phyloP scores from a whole-genome alignment of 1,140 invertebrate genomes.

The Ericerus pela region DNA sequence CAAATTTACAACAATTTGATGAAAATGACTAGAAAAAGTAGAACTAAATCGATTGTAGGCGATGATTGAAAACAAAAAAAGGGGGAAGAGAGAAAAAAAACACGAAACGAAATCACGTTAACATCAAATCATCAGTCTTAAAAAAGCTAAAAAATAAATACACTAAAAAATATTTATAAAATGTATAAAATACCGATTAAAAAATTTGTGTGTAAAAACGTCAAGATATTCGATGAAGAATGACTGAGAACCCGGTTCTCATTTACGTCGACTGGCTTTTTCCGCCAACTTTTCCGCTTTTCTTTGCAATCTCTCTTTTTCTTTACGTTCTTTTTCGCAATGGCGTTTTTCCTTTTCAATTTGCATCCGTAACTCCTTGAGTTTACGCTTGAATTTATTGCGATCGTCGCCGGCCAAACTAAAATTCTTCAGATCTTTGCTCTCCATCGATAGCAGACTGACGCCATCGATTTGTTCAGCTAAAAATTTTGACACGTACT shows the following conservation, averaged over 20 bases:
- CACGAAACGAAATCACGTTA: background rate
- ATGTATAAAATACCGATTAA: background rate
- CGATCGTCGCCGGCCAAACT: constrained; percentile 68
- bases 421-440: constrained; percentile 71
- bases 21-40: constrained; percentile 12
- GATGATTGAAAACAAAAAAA: background rate
- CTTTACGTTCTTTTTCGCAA: constrained; percentile 56
- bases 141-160: background rate
- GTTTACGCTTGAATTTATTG: constrained; percentile 64
- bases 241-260: background rate
- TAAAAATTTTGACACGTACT: constrained; percentile 66
- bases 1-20: constrained; percentile 11
- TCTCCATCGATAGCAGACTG: constrained; percentile 64
- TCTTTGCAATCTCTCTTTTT: constrained; percentile 53
- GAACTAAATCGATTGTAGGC: constrained; percentile 7
- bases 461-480: constrained; percentile 70
- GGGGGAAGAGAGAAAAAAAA: background rate
- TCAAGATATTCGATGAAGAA: background rate
- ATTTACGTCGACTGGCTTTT: constrained; percentile 34
- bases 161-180: background rate
- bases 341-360: constrained; percentile 60
- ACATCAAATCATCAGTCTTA: constrained; percentile 7
- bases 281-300: constrained; percentile 69
- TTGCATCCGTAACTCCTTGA: constrained; percentile 67
- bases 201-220: background rate